phyloP scores from a whole-genome alignment of 2,113 vertebrate genomes.

The Phycodurus eques region DNA sequence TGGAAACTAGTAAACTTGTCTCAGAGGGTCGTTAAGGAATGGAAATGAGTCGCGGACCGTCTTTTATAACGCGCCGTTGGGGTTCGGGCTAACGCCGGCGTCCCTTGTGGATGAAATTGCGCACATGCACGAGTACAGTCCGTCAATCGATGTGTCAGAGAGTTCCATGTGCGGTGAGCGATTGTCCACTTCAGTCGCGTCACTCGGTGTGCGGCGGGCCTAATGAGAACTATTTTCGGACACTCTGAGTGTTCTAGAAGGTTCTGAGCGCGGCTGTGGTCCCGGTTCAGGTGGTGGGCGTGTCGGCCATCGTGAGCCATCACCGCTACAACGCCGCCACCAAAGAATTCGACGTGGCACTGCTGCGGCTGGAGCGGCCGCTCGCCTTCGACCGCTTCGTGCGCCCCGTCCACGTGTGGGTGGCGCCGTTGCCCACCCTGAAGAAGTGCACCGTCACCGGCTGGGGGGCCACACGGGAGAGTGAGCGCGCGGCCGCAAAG shows the following conservation, averaged over 20 bases:
- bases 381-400: slow-evolving; percentile 57
- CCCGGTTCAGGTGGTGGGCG: slow-evolving; percentile 30
- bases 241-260: background rate
- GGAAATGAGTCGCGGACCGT: too few species aligned
- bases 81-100: too few species aligned
- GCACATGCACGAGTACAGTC: too few species aligned
- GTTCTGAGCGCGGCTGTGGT: background rate
- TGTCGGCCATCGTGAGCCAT: slow-evolving; percentile 53
- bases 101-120: too few species aligned
- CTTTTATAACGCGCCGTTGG: too few species aligned
- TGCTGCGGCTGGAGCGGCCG: slow-evolving; percentile 60
- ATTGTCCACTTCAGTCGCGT: too few species aligned
- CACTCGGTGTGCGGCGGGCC: too few species aligned
- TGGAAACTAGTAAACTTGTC: too few species aligned
- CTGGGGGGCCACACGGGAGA: slow-evolving; percentile 71
- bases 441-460: slow-evolving; percentile 67
- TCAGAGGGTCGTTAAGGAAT: too few species aligned
- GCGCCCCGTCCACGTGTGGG: slow-evolving; percentile 62
- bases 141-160: too few species aligned
- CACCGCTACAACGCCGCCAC: slow-evolving; percentile 42
- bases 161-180: too few species aligned
- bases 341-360: slow-evolving; percentile 62
- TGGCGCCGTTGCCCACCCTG: background rate
- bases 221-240: too few species aligned
- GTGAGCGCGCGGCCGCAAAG: slow-evolving; percentile 36